Evolutionary conservation across 2,113 vertebrate species (phyloP), one percentile per base, ranked within the genome.

Genomic region (Oxygymnocypris stewartii): DNA sequence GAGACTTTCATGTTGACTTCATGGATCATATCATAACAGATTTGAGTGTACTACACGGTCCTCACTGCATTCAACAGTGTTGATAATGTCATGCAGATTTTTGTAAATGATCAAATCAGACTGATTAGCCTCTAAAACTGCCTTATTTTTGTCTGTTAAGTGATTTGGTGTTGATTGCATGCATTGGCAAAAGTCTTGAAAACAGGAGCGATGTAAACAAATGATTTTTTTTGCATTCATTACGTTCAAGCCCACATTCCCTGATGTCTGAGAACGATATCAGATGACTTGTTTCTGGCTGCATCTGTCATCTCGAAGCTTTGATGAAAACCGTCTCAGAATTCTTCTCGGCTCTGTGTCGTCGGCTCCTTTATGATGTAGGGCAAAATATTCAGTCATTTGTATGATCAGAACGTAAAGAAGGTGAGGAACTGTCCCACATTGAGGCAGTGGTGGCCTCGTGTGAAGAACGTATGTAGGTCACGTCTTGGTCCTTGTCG

Each of bases 401-500:
- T 82, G 16, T 37, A 71, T 82, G 51, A 65, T 81, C 79, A 65
- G 28, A 81, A 81, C 25, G 79, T 18, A 42, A 37, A 42, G 47
- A 51, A 71, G 44, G 63, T 49, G n/a, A 73, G 37, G 20, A 35
- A 67, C 59, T 23, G 65, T 59, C 77, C 37, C 51, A 40, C 12
- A 57, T 35, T 82, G 71, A 76, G 79, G 65, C 71, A 13, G 37
- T 31, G 35, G 71, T 84, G 87, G 67, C 57, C 81, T 84, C 42
- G n/a, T 83, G 51, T 44, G 44, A 82, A 88, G 88, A 80, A 90
- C 25, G 65, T 71, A 93, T 92, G 88, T 92, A 89, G 91, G 92
- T 87, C 92, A 91, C 1, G 87, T 91, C 67, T 86, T 35, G 89
- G 89, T 92, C 90, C 85, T 91, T 92, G 90, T 94, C 90, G 90